Conservation (phyloP, 2,113 vertebrate species). For the Chaetodon trifascialis region DNA sequence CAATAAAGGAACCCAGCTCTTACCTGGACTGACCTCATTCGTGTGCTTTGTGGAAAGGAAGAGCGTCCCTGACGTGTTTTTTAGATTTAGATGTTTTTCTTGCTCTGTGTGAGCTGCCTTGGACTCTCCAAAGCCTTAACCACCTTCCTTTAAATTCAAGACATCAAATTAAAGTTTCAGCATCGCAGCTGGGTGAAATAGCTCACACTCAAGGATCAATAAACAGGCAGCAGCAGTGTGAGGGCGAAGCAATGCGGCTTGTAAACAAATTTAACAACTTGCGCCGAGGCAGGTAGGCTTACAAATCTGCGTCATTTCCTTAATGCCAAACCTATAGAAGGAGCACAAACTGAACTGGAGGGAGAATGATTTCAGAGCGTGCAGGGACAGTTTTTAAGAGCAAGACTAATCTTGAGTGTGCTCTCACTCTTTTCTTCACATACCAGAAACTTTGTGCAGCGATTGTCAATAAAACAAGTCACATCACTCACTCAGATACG, state of each 20-base stretch:
- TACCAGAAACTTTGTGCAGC: not conserved
- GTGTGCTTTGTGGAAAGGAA: not conserved
- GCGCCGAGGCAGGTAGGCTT: not conserved
- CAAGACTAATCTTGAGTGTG: not conserved
- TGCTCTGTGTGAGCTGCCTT: not conserved
- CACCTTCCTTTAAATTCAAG: constrained; percentile 25
- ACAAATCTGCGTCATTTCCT: constrained; percentile 18
- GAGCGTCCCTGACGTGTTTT: constrained; percentile 4
- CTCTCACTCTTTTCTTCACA: not conserved
- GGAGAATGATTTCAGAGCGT: constrained; percentile 12
- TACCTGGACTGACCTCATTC: constrained; percentile 45
- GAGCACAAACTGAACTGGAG: not conserved
- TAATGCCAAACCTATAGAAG: not conserved
- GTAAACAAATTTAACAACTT: constrained; percentile 41
- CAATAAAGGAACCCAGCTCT: constrained; percentile 45
- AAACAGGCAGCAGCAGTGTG: constrained; percentile 38
- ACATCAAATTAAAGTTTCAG: constrained; percentile 44
- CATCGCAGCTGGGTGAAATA: constrained; percentile 16
- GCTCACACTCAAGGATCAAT: constrained; percentile 44
- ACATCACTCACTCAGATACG: not conserved
- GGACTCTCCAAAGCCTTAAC: constrained; percentile 16
- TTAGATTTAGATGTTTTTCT: constrained; percentile 12
- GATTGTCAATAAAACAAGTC: not conserved
- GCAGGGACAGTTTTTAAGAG: not conserved
- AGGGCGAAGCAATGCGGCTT: constrained; percentile 4